Evolutionary conservation across 2,797 vertebrate species (phyloP).

Genomic region (Muraenolepis orangiensis): DNA sequence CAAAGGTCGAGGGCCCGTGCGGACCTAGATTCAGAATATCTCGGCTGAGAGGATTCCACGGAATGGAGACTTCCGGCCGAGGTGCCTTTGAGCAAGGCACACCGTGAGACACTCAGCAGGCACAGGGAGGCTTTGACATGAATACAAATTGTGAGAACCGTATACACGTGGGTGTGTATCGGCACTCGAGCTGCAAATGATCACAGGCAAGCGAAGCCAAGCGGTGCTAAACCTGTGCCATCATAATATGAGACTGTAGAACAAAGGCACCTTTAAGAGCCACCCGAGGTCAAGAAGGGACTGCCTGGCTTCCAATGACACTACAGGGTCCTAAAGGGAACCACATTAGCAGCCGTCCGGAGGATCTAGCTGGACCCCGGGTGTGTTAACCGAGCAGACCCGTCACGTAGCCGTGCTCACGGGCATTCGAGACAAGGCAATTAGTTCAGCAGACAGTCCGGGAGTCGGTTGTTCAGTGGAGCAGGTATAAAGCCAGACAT

Average conservation of each 20-base stretch:
- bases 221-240: too few species aligned
- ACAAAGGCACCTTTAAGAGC: too few species aligned
- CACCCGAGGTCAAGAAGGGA: too few species aligned
- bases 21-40: background rate
- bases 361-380: background rate
- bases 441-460: background rate
- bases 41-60: background rate
- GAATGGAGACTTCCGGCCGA: background rate
- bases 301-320: background rate
- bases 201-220: background rate
- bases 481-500: background rate
- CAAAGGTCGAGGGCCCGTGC: background rate
- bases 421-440: background rate
- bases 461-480: background rate
- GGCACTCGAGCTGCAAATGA: too few species aligned
- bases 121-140: too few species aligned
- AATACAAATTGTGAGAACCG: too few species aligned
- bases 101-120: too few species aligned
- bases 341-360: background rate
- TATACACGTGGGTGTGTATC: too few species aligned
- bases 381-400: conserved; percentile 6
- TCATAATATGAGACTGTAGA: background rate
- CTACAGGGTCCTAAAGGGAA: background rate
- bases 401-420: background rate
- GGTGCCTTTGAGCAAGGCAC: background rate